Evolutionary conservation across 2,797 vertebrate species (phyloP).

Genomic region (Sorex maritimensis): DNA sequence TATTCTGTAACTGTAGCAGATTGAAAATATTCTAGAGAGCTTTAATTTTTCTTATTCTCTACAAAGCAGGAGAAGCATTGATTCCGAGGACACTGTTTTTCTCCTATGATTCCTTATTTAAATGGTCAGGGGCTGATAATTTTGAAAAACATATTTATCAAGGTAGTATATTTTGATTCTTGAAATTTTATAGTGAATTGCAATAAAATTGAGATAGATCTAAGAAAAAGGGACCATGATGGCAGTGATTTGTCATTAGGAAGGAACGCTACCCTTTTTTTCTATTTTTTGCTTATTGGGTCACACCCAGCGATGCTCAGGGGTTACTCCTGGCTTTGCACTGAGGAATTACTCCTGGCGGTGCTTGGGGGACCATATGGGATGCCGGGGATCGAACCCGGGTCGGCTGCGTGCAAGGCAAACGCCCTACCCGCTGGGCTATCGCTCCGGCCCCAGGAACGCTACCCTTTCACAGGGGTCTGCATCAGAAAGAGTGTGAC

Average conservation of each 20-base stretch:
- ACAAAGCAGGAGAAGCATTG: not conserved
- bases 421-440: too few relatives aligned
- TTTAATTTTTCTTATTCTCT: not conserved
- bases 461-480: not conserved
- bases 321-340: too few relatives aligned
- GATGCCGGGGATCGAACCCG: too few relatives aligned
- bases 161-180: too few relatives aligned
- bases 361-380: too few relatives aligned
- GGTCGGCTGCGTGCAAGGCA: too few relatives aligned
- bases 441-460: not conserved
- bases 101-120: not conserved
- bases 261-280: not conserved
- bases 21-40: not conserved
- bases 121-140: not conserved
- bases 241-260: not conserved
- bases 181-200: not conserved
- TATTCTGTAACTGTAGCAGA: not conserved
- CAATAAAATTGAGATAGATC: not conserved
- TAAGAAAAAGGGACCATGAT: not conserved
- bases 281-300: too few relatives aligned
- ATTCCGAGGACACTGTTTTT: not conserved
- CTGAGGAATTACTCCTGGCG: too few relatives aligned
- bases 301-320: too few relatives aligned
- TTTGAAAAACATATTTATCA: conserved; percentile 37
- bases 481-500: not conserved